Evolutionary conservation across 1,140 invertebrate species (phyloP), one percentile per base, ranked within the genome.

Genomic region (Branchinecta lynchi): DNA sequence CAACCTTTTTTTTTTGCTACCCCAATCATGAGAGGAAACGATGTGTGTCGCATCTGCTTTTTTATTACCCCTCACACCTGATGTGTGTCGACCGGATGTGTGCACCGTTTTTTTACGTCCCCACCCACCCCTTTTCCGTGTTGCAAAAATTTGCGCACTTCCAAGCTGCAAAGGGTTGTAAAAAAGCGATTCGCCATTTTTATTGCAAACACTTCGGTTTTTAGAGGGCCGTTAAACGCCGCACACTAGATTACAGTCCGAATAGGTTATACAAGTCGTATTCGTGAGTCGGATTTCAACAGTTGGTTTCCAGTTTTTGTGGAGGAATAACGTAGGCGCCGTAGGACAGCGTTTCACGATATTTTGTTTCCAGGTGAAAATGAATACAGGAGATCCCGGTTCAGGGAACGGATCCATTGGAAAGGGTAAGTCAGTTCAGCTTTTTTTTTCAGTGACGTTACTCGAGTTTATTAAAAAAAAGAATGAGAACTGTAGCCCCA

Each of bases 171-270:
- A 15, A 20, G 17, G 17, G 51, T 20, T 60, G 51, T 60, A 60
- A 60, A 60, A 60, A 60, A 60, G 51, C 51, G 12, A 60, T 60
- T 60, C 51, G 51, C 51, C 51, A 60, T 60, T 60, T 60, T 60
- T 60, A 60, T 60, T 60, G 51, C 51, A 60, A 60, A 60, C 51
- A 60, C 51, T 60, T 60, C 17, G 51, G 51, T 60, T 60, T 60
- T 60, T 60, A 60, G 51, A 60, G 51, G 51, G 51, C 17, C 51
- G 51, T 60, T 60, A 60, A 60, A 60, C 17, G 51, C 51, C 51
- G 51, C 51, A 60, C 51, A 60, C 12, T 60, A 60, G 51, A 60
- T 60, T 60, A 60, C 12, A 20, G 51, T 60, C 17, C 51, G 51
- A 60, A 60, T 60, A 20, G 51, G 51, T 60, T 60, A 60, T 60